Evolutionary conservation across 2,113 vertebrate genomes (phyloP), one percentile per base, ranked within the genome.

Genomic region (Ptilorrhoa leucosticta): DNA sequence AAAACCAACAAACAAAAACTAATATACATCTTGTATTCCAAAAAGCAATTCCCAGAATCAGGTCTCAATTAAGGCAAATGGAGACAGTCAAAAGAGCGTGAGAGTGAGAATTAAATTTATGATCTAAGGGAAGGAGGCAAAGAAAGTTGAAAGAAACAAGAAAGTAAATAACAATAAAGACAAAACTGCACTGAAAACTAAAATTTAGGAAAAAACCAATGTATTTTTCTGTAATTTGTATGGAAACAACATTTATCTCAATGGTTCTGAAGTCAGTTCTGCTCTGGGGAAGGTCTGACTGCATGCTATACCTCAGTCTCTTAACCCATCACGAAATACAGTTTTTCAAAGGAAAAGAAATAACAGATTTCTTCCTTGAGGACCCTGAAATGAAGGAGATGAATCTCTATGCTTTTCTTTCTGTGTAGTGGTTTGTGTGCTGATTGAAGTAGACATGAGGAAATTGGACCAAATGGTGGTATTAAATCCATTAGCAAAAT

Each of bases 401-500:
- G 69, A 96, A 96, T 82, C 40, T 72, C 53, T 58, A 6, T 60
- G 54, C 40, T 78, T 95, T 87, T 51, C 22, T 35, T 66, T 63
- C 63, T 80, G 5, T 79, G 89, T 93, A 97, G 86, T 81, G 47
- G 31, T 72, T 96, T 94, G 75, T 61, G 33, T 66, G 83, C 40
- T 90, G 96, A 98, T 94, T 98, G 96, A 95, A 97, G 85, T 66
- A 97, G 97, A 96, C 96, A 95, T 80, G 70, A 98, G 96, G 94
- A 98, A 98, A 98, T 97, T 92, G 96, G 87, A 97, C 84, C 72
- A 97, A 97, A 97, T 96, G 86, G 86, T 82, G 69, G 79, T 98
- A 97, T 97, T 98, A 98, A 98, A 98, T 97, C 97, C 97, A 97
- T 98, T 98, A 98, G 57, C 73, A 91, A 96, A 93, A 89, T 64